Percentiles rank a stretch among this genome's conserved stretches.
phyloP scores from a whole-genome alignment of 2,888 invertebrate species.

The Dyspetes luteomarginatus region DNA sequence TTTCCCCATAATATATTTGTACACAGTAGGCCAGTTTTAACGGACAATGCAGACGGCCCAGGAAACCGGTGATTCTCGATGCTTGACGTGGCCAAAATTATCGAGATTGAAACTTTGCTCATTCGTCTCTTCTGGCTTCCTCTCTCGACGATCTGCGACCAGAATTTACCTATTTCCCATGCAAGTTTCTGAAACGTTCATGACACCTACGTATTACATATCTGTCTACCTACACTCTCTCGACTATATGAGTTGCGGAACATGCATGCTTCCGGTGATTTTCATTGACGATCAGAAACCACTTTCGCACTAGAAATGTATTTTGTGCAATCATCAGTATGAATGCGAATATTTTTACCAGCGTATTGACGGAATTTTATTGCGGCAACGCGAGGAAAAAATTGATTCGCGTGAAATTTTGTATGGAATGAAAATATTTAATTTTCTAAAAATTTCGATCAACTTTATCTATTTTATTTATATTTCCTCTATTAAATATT shows the following conservation, averaged over 20 bases:
- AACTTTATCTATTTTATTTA: no score
- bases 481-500: no score
- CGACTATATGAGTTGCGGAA: conserved; percentile 7
- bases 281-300: conserved; percentile 26
- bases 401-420: no score
- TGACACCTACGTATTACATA: conserved; percentile 36
- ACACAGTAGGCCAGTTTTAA: conserved; percentile 49
- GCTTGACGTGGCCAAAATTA: conserved; percentile 71
- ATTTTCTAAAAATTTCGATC: no score
- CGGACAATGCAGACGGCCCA: conserved; percentile 57
- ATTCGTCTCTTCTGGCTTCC: neutral
- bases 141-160: neutral
- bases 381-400: neutral
- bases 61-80: conserved; percentile 72
- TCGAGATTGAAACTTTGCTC: conserved; percentile 73
- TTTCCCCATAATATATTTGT: neutral
- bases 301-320: conserved; percentile 23
- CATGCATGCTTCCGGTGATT: conserved; percentile 21
- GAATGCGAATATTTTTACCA: neutral
- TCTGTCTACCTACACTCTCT: conserved; percentile 25
- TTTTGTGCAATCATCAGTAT: conserved; percentile 31
- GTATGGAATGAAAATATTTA: no score
- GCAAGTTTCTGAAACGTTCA: conserved; percentile 27
- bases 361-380: neutral
- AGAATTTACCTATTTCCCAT: conserved; percentile 5